Conservation (phyloP, 2,113 vertebrate genomes). For the Siniperca chuatsi region DNA sequence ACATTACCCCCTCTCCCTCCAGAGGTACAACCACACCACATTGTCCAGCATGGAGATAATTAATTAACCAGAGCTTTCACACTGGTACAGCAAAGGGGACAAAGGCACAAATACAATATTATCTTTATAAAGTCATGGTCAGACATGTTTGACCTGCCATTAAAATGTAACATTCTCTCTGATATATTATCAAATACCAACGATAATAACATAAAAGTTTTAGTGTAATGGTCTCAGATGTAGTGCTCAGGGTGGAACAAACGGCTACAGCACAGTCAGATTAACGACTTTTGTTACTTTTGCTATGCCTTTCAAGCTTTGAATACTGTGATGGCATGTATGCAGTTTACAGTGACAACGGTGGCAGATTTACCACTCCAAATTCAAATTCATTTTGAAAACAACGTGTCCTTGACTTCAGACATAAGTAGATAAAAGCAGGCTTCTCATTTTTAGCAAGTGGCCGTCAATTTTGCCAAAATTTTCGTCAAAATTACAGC, state of each 20-base stretch:
- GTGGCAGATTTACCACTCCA: background rate
- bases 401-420: background rate
- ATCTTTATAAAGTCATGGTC: constrained; percentile 39
- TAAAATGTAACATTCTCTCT: constrained; percentile 3
- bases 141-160: constrained; percentile 40
- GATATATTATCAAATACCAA: background rate
- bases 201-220: background rate
- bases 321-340: background rate
- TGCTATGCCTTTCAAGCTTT: background rate
- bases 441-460: no score
- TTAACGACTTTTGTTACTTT: background rate
- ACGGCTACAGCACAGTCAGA: background rate
- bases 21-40: constrained; percentile 38
- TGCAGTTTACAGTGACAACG: background rate
- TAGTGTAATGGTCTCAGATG: background rate
- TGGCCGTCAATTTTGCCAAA: background rate
- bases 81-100: constrained; percentile 26
- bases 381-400: background rate
- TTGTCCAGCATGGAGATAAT: constrained; percentile 48
- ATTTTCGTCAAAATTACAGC: background rate
- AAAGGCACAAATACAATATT: constrained; percentile 32
- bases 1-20: constrained; percentile 54
- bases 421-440: background rate
- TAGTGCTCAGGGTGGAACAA: background rate
- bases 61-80: constrained; percentile 45